These are phyloP conservation scores for Phrynocephalus vlangalii DNA, from an alignment of 2,797 vertebrate genomes.

Conservation along the genomic window DNA sequence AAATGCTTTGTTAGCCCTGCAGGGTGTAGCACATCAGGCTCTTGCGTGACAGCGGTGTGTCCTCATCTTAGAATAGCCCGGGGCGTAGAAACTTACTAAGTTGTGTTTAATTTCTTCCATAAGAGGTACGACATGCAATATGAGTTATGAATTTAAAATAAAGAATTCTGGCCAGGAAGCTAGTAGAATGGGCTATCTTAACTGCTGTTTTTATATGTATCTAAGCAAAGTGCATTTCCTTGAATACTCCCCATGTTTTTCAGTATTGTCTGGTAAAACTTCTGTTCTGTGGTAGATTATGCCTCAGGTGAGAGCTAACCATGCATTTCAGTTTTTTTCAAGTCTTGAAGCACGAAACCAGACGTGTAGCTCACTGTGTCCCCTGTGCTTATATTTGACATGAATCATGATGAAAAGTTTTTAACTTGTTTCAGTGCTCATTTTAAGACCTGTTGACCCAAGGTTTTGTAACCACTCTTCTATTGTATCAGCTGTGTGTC, in stretches of 20 bases:
- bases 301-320: slow-evolving; percentile 74
- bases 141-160: slow-evolving; percentile 77
- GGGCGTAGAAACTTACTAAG: slow-evolving; percentile 78
- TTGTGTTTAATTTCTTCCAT: slow-evolving; percentile 74
- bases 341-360: slow-evolving; percentile 74
- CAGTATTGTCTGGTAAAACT: slow-evolving; percentile 70
- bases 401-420: slow-evolving; percentile 6
- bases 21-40: slow-evolving; percentile 75
- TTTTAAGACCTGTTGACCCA: not conserved
- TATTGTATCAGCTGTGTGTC: not conserved
- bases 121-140: slow-evolving; percentile 74
- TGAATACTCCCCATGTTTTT: slow-evolving; percentile 69
- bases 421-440: not conserved
- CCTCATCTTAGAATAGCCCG: slow-evolving; percentile 77
- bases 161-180: slow-evolving; percentile 64
- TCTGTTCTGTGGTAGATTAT: slow-evolving; percentile 66
- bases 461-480: not conserved
- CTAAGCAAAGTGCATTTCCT: slow-evolving; percentile 69
- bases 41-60: slow-evolving; percentile 79
- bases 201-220: slow-evolving; percentile 26
- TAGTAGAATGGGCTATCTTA: slow-evolving; percentile 69
- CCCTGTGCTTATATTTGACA: slow-evolving; percentile 65
- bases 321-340: slow-evolving; percentile 61
- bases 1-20: slow-evolving; percentile 75
- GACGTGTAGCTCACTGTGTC: slow-evolving; percentile 62